Conservation (phyloP, 2,888 invertebrate genomes). For the Rutpela maculata region DNA sequence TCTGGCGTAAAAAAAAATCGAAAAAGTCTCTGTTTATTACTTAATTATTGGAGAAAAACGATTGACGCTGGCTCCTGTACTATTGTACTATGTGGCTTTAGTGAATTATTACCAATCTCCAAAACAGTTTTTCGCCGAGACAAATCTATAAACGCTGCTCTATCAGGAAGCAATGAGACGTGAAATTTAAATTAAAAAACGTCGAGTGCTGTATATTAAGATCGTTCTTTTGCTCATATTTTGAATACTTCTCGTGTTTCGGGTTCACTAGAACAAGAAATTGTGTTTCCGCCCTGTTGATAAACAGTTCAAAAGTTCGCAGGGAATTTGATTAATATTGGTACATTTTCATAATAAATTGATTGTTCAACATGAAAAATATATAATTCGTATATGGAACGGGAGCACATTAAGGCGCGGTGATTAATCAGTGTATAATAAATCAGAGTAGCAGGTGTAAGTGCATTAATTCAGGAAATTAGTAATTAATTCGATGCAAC, state of each 20-base stretch:
- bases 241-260: neutral
- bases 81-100: neutral
- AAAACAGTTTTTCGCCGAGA: neutral
- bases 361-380: neutral
- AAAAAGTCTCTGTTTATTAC: too few species aligned
- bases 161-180: conserved; percentile 11
- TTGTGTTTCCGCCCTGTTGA: neutral
- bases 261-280: neutral
- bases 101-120: conserved; percentile 11
- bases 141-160: neutral
- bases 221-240: neutral
- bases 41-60: too few species aligned
- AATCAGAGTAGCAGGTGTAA: neutral
- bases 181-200: conserved; percentile 22
- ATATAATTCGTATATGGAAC: neutral
- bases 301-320: neutral
- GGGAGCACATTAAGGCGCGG: neutral
- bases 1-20: too few species aligned
- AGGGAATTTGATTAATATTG: neutral
- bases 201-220: conserved; percentile 1
- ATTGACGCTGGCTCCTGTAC: too few species aligned
- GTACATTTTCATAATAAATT: neutral
- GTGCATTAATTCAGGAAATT: neutral
- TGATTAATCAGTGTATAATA: neutral
- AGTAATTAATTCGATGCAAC: neutral